These are phyloP conservation scores for Pyrgus malvae DNA, from an alignment of 2,888 invertebrate species.

Conservation along the genomic window DNA sequence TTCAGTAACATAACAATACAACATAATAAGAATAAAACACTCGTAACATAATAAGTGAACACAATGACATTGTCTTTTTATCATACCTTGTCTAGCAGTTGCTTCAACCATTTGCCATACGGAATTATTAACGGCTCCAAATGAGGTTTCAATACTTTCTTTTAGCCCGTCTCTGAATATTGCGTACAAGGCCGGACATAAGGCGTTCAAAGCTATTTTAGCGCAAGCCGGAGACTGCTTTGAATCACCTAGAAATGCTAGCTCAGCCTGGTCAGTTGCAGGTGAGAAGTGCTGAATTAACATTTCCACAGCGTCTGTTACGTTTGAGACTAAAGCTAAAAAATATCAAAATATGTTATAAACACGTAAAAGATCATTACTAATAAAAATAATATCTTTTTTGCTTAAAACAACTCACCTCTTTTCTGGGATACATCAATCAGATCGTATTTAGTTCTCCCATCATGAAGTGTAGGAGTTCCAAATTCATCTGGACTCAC, in stretches of 20 bases:
- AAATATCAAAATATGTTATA: conserved; percentile 30
- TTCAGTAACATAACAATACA: too few relatives aligned
- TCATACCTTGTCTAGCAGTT: conserved; percentile 89
- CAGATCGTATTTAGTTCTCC: conserved; percentile 70
- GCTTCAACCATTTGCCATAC: conserved; percentile 96
- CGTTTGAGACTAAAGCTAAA: conserved; percentile 86
- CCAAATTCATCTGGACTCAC: conserved; percentile 82
- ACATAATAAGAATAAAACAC: neutral
- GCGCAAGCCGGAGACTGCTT: conserved; percentile 84
- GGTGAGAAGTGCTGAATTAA: conserved; percentile 87
- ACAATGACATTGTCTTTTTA: neutral
- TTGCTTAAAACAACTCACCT: conserved; percentile 50
- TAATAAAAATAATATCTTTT: neutral
- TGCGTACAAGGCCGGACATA: conserved; percentile 93
- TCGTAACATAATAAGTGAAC: neutral
- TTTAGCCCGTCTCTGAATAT: conserved; percentile 93
- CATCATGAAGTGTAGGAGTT: conserved; percentile 72
- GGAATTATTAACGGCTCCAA: conserved; percentile 92
- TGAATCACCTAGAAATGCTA: conserved; percentile 82
- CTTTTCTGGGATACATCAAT: conserved; percentile 83
- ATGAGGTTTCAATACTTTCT: conserved; percentile 90
- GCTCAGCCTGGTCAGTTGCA: conserved; percentile 84
- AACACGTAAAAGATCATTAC: too few relatives aligned
- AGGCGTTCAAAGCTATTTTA: conserved; percentile 86
- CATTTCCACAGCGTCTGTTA: conserved; percentile 88